Conservation (phyloP, 1,140 invertebrate species). For the Pogonognathellus flavescens region DNA sequence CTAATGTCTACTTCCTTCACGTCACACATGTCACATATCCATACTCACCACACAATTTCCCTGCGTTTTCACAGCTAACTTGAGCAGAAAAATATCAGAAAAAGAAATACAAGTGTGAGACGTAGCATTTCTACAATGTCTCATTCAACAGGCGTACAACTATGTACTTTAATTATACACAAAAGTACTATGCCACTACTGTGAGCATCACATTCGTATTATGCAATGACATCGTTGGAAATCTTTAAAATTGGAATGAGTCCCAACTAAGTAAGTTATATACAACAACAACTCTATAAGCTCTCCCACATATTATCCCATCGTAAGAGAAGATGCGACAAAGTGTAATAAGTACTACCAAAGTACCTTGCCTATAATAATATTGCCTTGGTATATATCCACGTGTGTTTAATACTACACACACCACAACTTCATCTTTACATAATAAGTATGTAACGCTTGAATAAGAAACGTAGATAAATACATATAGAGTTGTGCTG, state of each 20-base stretch:
- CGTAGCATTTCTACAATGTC: too few relatives aligned
- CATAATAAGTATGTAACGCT: too few relatives aligned
- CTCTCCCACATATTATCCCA: too few relatives aligned
- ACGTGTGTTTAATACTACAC: background rate
- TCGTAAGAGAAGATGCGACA: too few relatives aligned
- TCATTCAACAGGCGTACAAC: too few relatives aligned
- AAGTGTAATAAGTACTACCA: too few relatives aligned
- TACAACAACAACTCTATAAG: too few relatives aligned
- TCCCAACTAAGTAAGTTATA: constrained; percentile 13
- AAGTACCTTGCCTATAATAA: background rate
- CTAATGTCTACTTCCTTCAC: background rate
- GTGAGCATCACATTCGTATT: too few relatives aligned
- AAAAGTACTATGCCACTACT: too few relatives aligned
- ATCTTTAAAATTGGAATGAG: background rate
- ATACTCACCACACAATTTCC: background rate
- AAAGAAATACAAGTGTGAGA: background rate
- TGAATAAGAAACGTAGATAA: constrained; percentile 1
- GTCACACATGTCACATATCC: background rate
- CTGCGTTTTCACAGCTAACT: background rate
- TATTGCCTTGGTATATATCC: background rate
- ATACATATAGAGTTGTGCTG: background rate
- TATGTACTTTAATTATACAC: too few relatives aligned
- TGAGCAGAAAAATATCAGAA: background rate
- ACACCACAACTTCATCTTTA: too few relatives aligned
- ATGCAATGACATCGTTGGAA: too few relatives aligned